phyloP scores from a whole-genome alignment of 2,113 vertebrate genomes.

The Strix uralensis region DNA sequence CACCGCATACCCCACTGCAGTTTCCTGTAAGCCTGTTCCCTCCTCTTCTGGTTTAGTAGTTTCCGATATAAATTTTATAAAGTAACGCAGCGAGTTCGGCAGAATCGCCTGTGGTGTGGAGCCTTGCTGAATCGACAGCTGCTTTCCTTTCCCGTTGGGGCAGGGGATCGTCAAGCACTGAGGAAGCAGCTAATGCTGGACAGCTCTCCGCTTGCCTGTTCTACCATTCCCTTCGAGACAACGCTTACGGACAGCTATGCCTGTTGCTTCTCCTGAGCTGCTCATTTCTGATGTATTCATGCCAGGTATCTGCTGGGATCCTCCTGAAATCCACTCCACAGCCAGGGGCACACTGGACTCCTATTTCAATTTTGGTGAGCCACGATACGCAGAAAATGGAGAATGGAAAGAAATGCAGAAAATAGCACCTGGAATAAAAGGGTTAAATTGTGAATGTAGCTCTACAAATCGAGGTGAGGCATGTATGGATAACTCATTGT shows the following conservation, averaged over 20 bases:
- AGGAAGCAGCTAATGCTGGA: not conserved
- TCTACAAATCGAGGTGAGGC: not conserved
- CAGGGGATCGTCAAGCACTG: not conserved
- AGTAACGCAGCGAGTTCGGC: not conserved
- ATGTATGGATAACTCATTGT: not conserved
- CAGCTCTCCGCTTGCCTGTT: not conserved
- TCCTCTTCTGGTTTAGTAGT: not conserved
- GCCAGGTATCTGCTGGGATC: not conserved
- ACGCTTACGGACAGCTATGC: fast-evolving
- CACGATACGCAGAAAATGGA: not conserved
- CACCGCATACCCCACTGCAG: fast-evolving
- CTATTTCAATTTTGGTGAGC: not conserved
- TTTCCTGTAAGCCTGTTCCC: not conserved
- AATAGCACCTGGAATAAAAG: not conserved
- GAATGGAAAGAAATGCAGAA: not conserved
- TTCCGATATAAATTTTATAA: not conserved
- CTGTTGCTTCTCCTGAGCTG: not conserved
- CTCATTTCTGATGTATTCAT: not conserved
- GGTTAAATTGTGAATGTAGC: not conserved
- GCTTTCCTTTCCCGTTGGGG: not conserved
- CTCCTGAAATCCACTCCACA: not conserved
- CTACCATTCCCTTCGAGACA: fast-evolving
- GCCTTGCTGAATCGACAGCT: not conserved
- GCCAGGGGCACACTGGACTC: not conserved
- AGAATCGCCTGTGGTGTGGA: not conserved